Evolutionary conservation across 2,797 vertebrate species (phyloP).

Genomic region (Miopithecus talapoin): DNA sequence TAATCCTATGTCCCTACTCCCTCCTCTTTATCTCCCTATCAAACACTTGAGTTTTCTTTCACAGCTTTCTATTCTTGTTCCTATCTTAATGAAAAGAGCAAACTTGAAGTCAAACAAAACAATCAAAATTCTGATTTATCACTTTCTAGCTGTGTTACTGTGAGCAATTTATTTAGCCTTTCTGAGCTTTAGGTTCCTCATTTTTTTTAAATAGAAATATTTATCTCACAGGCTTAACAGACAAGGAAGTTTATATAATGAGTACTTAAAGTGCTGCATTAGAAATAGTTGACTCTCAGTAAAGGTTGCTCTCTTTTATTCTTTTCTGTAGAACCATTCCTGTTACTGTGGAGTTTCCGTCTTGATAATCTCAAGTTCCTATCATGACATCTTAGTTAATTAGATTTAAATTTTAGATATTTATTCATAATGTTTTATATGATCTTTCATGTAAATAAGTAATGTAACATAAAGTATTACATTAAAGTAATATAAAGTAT

Average conservation of each 20-base stretch:
- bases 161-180: neutral
- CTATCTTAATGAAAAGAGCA: neutral
- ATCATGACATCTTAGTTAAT: neutral
- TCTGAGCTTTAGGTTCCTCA: neutral
- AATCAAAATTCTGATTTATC: neutral
- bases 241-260: neutral
- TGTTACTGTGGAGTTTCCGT: neutral
- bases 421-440: neutral
- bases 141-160: neutral
- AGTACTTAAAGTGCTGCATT: neutral
- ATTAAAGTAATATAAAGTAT: neutral
- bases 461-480: neutral
- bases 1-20: neutral
- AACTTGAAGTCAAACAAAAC: neutral
- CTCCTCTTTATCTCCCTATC: neutral
- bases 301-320: neutral
- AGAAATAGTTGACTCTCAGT: neutral
- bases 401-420: neutral
- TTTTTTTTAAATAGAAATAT: neutral
- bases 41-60: neutral
- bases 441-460: neutral
- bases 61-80: neutral
- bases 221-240: neutral
- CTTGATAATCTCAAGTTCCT: constrained; percentile 15
- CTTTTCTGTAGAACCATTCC: neutral